Conservation (phyloP, 2,113 vertebrate genomes). For the Hippocampus barbouri region DNA sequence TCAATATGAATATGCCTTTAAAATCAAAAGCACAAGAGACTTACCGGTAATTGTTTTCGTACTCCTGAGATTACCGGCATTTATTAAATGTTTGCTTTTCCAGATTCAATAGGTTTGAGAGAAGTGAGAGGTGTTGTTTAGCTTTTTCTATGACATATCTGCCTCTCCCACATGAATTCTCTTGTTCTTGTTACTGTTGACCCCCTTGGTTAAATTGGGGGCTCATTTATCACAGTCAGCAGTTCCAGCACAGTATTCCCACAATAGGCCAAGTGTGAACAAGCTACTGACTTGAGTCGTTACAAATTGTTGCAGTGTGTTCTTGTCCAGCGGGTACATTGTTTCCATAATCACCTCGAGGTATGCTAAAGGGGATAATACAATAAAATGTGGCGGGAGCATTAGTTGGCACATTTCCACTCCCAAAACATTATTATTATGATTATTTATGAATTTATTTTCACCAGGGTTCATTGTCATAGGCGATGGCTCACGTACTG, state of each 20-base stretch:
- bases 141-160: constrained; percentile 29
- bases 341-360: neutral
- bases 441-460: too few relatives aligned
- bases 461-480: too few relatives aligned
- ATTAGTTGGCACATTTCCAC: neutral
- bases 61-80: constrained; percentile 1
- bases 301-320: neutral
- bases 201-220: constrained; percentile 31
- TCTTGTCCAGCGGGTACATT: neutral
- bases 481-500: too few relatives aligned
- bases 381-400: neutral
- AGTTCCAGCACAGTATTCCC: constrained; percentile 44
- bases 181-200: constrained; percentile 36
- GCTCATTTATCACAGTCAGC: constrained; percentile 59
- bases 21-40: constrained; percentile 10
- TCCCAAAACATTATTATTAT: too few relatives aligned
- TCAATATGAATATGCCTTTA: constrained; percentile 19
- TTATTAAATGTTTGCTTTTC: constrained; percentile 20
- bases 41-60: constrained; percentile 6
- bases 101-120: constrained; percentile 12
- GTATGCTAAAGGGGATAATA: neutral
- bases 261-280: neutral
- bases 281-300: neutral
- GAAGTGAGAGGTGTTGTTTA: constrained; percentile 27
- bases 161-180: constrained; percentile 35